Evolutionary conservation across 2,113 vertebrate species (phyloP), one percentile per base, ranked within the genome.

Genomic region (Phrynosoma platyrhinos): DNA sequence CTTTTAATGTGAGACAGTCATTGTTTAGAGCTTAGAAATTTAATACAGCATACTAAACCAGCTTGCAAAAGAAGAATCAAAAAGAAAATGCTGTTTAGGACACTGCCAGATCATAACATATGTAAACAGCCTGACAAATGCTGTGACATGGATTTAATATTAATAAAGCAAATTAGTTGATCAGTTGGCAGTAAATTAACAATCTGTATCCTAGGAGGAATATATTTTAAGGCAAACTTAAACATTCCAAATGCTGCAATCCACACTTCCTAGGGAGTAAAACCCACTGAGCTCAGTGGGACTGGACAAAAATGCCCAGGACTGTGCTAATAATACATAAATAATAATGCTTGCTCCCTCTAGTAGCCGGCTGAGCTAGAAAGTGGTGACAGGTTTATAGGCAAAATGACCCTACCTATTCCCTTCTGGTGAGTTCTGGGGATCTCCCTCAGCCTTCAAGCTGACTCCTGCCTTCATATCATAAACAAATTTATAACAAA

Each of bases 1-100:
- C 80, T 90, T 91, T 82, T 79, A 74, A 27, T 87, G 55, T 58
- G 69, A 82, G 18, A 75, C 84, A 0, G 21, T 42, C 86, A 85
- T 83, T 90, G 30, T 36, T 87, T 66, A 5, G 40, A 42, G 5
- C 75, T 93, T 85, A 86, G 52, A 91, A 89, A 85, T 53, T 27
- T 86, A 71, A 84, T 40, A 80, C 2, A 91, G 85, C 8, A 2
- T 89, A 32, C 20, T 85, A 84, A 90, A 90, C 68, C 0, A 0
- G 23, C 7, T 87, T 79, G 53, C 4, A 78, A 83, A 83, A 36
- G 55, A 58, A 81, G 9, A 62, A 25, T 8, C 5, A 80, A 62
- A 78, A 78, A 4, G 75, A 88, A 76, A 83, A 83, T 12, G 0
- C 27, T 83, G 40, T 0, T 30, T 89, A 58, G 55, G 52, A 86